These are phyloP conservation scores for Alviniconcha strummeri DNA, from an alignment of 2,888 invertebrate genomes.

Conservation along the genomic window DNA sequence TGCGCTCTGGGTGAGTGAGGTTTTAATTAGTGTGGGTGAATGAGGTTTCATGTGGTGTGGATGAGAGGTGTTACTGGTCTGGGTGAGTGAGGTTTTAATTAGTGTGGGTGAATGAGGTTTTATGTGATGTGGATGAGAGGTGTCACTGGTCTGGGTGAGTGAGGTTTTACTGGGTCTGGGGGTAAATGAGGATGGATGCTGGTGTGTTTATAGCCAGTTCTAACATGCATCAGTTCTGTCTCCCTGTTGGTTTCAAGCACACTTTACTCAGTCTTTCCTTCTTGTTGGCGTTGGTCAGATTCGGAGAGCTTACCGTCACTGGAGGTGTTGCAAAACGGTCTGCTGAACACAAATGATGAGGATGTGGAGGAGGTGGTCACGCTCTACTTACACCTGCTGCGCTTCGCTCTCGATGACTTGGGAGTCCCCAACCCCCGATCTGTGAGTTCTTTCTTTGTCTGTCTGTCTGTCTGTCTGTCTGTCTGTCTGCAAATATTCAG, in stretches of 20 bases:
- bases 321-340: constrained; percentile 88
- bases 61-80: background rate
- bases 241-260: too few relatives aligned
- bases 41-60: background rate
- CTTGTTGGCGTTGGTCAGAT: constrained; percentile 41
- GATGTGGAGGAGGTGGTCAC: constrained; percentile 85
- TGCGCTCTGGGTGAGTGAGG: background rate
- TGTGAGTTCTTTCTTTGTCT: constrained; percentile 48
- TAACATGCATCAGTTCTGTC: too few relatives aligned
- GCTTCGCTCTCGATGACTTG: constrained; percentile 91
- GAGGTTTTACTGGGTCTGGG: too few relatives aligned
- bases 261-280: too few relatives aligned
- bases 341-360: constrained; percentile 86
- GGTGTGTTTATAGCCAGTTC: too few relatives aligned
- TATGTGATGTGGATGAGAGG: background rate
- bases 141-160: background rate
- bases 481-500: too few relatives aligned
- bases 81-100: background rate
- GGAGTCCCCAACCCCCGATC: constrained; percentile 78
- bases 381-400: constrained; percentile 90
- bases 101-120: background rate
- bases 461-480: too few relatives aligned
- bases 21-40: background rate
- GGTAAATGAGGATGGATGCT: too few relatives aligned
- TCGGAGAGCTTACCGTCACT: constrained; percentile 81